phyloP scores from a whole-genome alignment of 1,140 invertebrate genomes.

The Drosophila baimaii region DNA sequence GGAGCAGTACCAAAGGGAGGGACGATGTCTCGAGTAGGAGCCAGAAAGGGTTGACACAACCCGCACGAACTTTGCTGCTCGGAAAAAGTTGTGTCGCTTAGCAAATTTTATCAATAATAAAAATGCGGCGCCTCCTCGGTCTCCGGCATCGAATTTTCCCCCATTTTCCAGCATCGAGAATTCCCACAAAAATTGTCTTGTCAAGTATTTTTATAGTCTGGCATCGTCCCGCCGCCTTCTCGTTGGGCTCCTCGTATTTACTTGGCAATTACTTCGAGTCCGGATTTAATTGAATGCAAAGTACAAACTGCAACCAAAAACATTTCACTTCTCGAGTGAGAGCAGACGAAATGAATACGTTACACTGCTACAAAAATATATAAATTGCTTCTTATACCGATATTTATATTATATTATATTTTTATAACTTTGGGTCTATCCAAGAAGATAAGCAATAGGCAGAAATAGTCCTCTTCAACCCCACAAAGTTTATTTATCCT shows the following conservation, averaged over 20 bases:
- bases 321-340: constrained; percentile 23
- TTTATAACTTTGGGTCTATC: no score
- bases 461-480: no score
- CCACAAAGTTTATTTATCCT: no score
- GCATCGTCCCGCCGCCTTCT: neutral
- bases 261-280: constrained; percentile 51
- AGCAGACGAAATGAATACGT: neutral
- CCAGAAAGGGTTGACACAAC: constrained; percentile 49
- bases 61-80: constrained; percentile 29
- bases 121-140: constrained; percentile 12
- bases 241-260: constrained; percentile 32
- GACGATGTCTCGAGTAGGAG: constrained; percentile 1
- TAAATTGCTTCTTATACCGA: no score
- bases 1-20: neutral
- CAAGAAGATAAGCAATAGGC: no score
- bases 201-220: constrained; percentile 37
- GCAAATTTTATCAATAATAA: constrained; percentile 54
- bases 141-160: constrained; percentile 6
- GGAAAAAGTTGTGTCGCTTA: constrained; percentile 46
- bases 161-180: constrained; percentile 1
- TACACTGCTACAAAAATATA: constrained; percentile 2
- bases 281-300: constrained; percentile 55
- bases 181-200: constrained; percentile 45
- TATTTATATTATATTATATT: no score
- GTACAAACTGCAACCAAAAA: constrained; percentile 47